These are phyloP conservation scores for Hozukius guyotensis DNA, from an alignment of 2,797 vertebrate genomes.

Conservation along the genomic window DNA sequence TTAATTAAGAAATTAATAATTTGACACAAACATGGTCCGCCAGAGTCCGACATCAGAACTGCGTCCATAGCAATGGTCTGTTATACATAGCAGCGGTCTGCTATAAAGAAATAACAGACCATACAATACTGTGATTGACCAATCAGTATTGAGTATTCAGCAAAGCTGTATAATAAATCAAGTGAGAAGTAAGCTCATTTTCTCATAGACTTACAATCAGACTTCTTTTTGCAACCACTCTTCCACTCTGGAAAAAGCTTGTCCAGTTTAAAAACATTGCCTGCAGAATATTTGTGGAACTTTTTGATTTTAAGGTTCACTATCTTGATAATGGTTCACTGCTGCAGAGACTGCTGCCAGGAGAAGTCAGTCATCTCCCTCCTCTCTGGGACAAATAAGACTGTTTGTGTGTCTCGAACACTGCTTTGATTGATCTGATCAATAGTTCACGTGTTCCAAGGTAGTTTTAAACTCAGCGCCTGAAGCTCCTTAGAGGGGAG, in stretches of 20 bases:
- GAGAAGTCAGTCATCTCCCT: not conserved
- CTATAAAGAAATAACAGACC: too few relatives aligned
- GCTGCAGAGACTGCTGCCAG: not conserved
- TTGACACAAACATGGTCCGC: too few relatives aligned
- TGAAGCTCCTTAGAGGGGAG: constrained; percentile 21
- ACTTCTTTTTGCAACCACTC: not conserved
- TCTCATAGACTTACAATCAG: not conserved
- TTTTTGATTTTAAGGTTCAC: not conserved
- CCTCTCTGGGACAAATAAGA: constrained; percentile 5
- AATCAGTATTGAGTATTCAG: too few relatives aligned
- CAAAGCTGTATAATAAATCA: too few relatives aligned
- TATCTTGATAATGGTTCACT: not conserved
- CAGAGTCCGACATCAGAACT: too few relatives aligned
- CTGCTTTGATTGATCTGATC: constrained; percentile 58
- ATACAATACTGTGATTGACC: too few relatives aligned
- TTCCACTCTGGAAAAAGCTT: not conserved
- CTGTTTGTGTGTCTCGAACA: constrained; percentile 21
- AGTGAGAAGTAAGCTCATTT: not conserved
- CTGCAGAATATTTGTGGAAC: not conserved
- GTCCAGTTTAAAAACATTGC: not conserved
- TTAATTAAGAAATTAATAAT: too few relatives aligned
- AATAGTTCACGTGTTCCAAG: constrained; percentile 58
- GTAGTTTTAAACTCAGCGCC: constrained; percentile 33
- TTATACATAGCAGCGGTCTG: too few relatives aligned
- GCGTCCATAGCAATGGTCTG: too few relatives aligned